Percentiles rank a stretch among this genome's conserved stretches.
phyloP scores from a whole-genome alignment of 2,797 vertebrate species.

The Hyperoplus immaculatus region DNA sequence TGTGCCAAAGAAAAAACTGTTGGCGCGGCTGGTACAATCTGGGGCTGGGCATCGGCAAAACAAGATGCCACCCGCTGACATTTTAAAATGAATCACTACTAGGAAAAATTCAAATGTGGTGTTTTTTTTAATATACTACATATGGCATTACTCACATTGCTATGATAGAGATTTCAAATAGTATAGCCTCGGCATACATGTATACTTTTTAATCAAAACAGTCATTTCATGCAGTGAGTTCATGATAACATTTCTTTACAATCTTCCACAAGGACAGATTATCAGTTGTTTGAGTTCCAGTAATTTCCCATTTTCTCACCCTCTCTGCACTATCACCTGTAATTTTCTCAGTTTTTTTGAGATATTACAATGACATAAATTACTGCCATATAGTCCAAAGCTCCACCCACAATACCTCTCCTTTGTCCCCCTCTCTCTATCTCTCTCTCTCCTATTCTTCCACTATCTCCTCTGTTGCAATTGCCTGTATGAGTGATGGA shows the following conservation, averaged over 20 bases:
- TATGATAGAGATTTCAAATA: conserved; percentile 26
- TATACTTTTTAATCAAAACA: conserved; percentile 28
- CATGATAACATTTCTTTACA: conserved; percentile 38
- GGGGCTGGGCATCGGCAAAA: conserved; percentile 29
- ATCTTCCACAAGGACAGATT: conserved; percentile 20
- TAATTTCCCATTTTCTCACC: conserved; percentile 17
- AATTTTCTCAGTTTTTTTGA: conserved; percentile 24
- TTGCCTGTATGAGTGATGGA: conserved; percentile 60
- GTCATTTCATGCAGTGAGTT: conserved; percentile 28
- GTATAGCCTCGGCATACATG: conserved; percentile 2
- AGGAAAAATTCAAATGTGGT: conserved; percentile 19
- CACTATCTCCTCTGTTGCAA: conserved; percentile 44
- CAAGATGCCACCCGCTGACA: conserved; percentile 37
- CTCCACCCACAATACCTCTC: conserved; percentile 18
- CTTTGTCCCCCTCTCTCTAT: conserved; percentile 10
- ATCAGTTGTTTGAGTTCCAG: not conserved
- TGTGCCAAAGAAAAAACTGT: conserved; percentile 55
- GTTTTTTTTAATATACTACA: conserved; percentile 16
- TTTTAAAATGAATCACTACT: conserved; percentile 38
- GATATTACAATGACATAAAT: conserved; percentile 28
- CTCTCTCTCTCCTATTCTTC: conserved; percentile 6
- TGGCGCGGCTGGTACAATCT: conserved; percentile 40
- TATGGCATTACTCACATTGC: conserved; percentile 28
- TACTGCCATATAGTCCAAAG: conserved; percentile 27
- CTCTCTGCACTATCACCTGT: conserved; percentile 13